Conservation (phyloP, 1,140 invertebrate genomes). For the Odontomachus brunneus region DNA sequence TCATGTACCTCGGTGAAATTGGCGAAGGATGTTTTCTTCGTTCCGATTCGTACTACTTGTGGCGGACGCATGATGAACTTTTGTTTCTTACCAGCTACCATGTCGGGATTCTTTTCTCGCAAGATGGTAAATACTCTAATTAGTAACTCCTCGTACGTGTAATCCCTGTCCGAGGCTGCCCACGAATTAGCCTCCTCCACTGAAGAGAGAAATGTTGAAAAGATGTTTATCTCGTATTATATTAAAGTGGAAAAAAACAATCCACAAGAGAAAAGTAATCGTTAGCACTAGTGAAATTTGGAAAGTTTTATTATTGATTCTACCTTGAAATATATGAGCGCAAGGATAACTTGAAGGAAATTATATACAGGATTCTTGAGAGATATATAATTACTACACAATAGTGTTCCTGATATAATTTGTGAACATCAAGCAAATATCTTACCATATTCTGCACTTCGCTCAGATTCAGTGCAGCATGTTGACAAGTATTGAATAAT, state of each 20-base stretch:
- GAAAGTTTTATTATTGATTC: not conserved
- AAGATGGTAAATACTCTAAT: constrained; percentile 99
- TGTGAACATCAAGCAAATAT: constrained; percentile 65
- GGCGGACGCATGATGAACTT: constrained; percentile 99
- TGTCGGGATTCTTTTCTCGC: constrained; percentile 99
- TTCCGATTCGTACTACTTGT: constrained; percentile 98
- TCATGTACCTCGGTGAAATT: constrained; percentile 97
- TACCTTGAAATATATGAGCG: not conserved
- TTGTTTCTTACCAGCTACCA: constrained; percentile 99
- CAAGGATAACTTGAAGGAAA: constrained; percentile 29
- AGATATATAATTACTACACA: too few relatives aligned
- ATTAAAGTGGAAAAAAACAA: not conserved
- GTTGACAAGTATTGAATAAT: constrained; percentile 85
- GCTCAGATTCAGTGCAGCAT: constrained; percentile 89
- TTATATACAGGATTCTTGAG: constrained; percentile 39
- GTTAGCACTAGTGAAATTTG: too few relatives aligned
- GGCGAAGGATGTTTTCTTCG: constrained; percentile 99
- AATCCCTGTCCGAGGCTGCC: constrained; percentile 94
- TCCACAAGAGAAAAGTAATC: too few relatives aligned
- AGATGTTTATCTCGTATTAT: not conserved
- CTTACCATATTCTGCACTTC: constrained; percentile 87
- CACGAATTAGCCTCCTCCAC: constrained; percentile 91
- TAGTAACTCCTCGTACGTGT: constrained; percentile 98
- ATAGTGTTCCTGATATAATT: constrained; percentile 5
- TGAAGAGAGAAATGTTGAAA: constrained; percentile 72